These are phyloP conservation scores for Petaurus breviceps DNA, from an alignment of 2,113 vertebrate species.

Conservation along the genomic window DNA sequence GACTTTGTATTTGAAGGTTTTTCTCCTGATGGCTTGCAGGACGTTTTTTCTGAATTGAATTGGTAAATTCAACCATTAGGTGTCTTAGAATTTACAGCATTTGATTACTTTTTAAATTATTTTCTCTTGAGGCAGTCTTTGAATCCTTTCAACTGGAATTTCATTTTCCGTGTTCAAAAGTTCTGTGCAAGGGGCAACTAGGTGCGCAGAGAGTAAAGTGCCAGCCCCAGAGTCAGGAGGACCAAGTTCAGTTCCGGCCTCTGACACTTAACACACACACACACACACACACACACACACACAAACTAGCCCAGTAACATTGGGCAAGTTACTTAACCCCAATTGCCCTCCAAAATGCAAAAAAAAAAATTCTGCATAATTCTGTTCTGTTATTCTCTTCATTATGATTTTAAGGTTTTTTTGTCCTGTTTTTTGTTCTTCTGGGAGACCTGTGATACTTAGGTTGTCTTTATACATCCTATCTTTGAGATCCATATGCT, in stretches of 20 bases:
- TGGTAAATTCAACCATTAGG: neutral
- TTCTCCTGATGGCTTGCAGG: neutral
- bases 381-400: neutral
- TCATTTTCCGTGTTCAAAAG: neutral
- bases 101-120: no score
- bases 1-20: neutral
- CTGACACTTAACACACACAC: no score
- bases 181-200: no score
- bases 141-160: neutral
- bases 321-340: no score
- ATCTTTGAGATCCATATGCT: neutral
- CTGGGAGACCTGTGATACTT: no score
- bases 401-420: neutral
- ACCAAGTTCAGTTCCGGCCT: no score
- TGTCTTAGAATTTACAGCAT: neutral
- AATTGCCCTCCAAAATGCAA: no score
- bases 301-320: no score
- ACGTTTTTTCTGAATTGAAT: neutral
- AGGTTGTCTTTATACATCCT: neutral
- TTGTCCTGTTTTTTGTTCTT: neutral
- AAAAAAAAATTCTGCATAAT: no score
- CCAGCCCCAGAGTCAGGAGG: no score
- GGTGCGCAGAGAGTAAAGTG: no score
- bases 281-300: no score
- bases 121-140: neutral